Evolutionary conservation across 2,888 invertebrate species (phyloP), one percentile per base, ranked within the genome.

Genomic region (Clivina fossor): DNA sequence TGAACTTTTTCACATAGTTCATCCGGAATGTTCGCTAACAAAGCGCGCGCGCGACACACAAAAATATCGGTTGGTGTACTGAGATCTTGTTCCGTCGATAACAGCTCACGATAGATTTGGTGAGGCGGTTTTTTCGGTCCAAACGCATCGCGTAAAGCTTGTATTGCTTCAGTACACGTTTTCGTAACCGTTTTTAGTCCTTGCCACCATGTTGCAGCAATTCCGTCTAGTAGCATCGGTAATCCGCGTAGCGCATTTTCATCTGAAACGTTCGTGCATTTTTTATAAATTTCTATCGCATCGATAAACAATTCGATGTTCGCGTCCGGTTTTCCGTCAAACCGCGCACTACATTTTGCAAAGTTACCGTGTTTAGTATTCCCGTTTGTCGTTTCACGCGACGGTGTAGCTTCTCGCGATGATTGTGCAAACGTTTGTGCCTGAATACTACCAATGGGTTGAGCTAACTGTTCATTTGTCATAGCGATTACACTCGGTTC

Each of bases 141-240:
- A 19, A n/a, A 56, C 7, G 49, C 28, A 18, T 50, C 24, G 8
- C 56, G 19, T 7, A 51, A n/a, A 9, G 38, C 37, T 9, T 51
- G 18, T 11, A 57, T 46, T 19, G 54, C 47, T 19, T 56, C 53
- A 4, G 35, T 24, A 37, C 54, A 57, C 16, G 32, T 44, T 13
- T 37, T 24, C 8, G 37, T 20, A 1, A 8, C 2, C 1, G 22
- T 19, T 20, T 60, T 60, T 1, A 60, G 32, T 3, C 58, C 62
- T 55, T 54, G 56, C 59, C 61, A 61, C 60, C 61, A 60, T 2
- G 48, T 41, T 2, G 60, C 57, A 3, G 60, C 60, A 7, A 43
- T 22, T 20, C 50, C 54, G 2, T 51, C 48, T 9, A 60, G 50
- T 3, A 61, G 20, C 20, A 60, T 58, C 1, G 58, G 54, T 3